phyloP scores from a whole-genome alignment of 2,113 vertebrate genomes.

The Scophthalmus maximus region DNA sequence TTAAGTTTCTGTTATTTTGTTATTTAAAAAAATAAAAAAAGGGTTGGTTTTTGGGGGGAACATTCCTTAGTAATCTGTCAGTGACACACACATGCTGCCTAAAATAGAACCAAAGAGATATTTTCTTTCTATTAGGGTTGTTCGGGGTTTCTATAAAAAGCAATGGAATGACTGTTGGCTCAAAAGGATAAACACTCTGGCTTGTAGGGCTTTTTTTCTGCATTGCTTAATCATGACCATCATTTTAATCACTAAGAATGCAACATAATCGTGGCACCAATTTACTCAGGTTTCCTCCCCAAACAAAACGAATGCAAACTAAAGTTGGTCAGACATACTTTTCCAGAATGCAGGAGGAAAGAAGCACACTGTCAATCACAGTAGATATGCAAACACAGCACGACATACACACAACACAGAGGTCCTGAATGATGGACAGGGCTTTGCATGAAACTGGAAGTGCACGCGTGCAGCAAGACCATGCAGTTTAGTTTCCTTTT shows the following conservation, averaged over 20 bases:
- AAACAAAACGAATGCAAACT: conserved; percentile 1
- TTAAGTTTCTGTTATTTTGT: conserved; percentile 64
- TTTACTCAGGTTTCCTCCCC: conserved; percentile 5
- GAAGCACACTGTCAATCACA: background rate
- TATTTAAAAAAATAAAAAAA: conserved; percentile 45
- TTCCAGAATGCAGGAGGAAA: conserved; percentile 2
- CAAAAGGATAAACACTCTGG: conserved; percentile 50
- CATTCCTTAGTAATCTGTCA: conserved; percentile 78
- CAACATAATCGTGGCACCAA: background rate
- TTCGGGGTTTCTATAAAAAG: conserved; percentile 70
- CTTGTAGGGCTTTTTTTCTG: conserved; percentile 26
- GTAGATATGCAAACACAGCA: background rate
- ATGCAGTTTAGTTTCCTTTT: no score
- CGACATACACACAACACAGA: conserved; percentile 1
- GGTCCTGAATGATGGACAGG: background rate
- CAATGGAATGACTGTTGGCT: conserved; percentile 62
- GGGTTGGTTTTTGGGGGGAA: conserved; percentile 50
- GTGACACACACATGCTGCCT: conserved; percentile 67
- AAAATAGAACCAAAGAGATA: conserved; percentile 77
- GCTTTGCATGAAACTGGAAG: background rate
- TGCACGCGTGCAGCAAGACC: no score
- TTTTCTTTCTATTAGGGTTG: conserved; percentile 66
- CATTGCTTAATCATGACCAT: conserved; percentile 29
- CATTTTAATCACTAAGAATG: conserved; percentile 40
- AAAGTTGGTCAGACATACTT: background rate